Conservation (phyloP, 2,797 vertebrate species). For the Poecilia gillii region DNA sequence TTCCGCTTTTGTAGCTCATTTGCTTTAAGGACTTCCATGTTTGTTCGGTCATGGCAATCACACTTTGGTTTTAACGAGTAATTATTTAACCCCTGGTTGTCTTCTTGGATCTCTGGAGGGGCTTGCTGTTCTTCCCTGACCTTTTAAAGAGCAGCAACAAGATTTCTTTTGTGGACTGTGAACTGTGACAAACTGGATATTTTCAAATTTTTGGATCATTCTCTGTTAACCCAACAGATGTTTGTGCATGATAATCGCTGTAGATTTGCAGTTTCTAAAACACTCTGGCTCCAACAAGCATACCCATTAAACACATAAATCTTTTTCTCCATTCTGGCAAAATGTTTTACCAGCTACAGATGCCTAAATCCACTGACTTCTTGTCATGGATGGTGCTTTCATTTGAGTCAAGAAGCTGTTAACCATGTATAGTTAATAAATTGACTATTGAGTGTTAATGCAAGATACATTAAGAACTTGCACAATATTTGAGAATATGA, state of each 20-base stretch:
- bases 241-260: background rate
- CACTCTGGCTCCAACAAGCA: background rate
- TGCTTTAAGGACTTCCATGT: background rate
- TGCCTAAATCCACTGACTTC: background rate
- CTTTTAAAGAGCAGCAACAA: background rate
- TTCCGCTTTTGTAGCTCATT: background rate
- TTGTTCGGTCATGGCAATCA: background rate
- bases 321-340: background rate
- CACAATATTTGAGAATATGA: background rate
- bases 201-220: background rate
- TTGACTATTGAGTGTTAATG: background rate
- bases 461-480: background rate
- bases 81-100: background rate
- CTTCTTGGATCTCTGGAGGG: background rate
- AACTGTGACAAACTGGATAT: background rate
- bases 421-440: background rate
- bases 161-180: background rate
- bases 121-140: background rate
- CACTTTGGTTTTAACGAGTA: background rate
- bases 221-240: background rate
- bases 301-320: background rate
- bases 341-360: background rate
- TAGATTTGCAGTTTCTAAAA: background rate
- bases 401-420: background rate
- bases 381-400: background rate